These are phyloP conservation scores for Cerastis leucographa DNA, from an alignment of 2,888 invertebrate genomes.

Conservation along the genomic window DNA sequence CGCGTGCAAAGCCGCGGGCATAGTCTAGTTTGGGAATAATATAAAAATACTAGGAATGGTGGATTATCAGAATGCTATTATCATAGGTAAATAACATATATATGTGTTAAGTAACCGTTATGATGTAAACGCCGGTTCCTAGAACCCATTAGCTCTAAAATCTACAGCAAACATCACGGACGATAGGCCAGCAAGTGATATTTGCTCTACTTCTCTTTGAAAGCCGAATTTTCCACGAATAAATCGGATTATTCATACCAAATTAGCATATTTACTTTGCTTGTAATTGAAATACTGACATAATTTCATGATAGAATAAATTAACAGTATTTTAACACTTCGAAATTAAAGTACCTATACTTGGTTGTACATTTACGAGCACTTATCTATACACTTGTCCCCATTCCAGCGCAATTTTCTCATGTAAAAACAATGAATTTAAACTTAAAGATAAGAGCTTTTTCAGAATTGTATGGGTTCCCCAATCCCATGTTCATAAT, in stretches of 20 bases:
- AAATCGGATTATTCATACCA: slow-evolving; percentile 29
- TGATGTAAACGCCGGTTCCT: slow-evolving; percentile 18
- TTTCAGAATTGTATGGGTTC: neutral
- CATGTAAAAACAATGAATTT: neutral
- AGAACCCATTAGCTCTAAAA: slow-evolving; percentile 40
- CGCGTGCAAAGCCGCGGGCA: no score
- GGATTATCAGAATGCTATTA: slow-evolving; percentile 22
- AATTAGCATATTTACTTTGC: slow-evolving; percentile 43
- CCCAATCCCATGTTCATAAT: neutral
- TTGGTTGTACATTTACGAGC: neutral
- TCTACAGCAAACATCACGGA: slow-evolving; percentile 28
- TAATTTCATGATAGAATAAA: slow-evolving; percentile 13
- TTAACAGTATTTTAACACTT: slow-evolving; percentile 4
- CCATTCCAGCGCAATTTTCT: neutral
- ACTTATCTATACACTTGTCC: neutral
- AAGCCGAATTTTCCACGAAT: slow-evolving; percentile 26
- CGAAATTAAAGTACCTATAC: neutral
- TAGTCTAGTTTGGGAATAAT: neutral
- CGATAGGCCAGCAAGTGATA: slow-evolving; percentile 28
- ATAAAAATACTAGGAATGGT: neutral
- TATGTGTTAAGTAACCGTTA: neutral
- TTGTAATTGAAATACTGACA: slow-evolving; percentile 24
- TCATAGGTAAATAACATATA: slow-evolving; percentile 23
- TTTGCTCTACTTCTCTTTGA: slow-evolving; percentile 44
- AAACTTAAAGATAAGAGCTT: neutral